These are phyloP conservation scores for Albula goreensis DNA, from an alignment of 2,113 vertebrate genomes.

Conservation along the genomic window DNA sequence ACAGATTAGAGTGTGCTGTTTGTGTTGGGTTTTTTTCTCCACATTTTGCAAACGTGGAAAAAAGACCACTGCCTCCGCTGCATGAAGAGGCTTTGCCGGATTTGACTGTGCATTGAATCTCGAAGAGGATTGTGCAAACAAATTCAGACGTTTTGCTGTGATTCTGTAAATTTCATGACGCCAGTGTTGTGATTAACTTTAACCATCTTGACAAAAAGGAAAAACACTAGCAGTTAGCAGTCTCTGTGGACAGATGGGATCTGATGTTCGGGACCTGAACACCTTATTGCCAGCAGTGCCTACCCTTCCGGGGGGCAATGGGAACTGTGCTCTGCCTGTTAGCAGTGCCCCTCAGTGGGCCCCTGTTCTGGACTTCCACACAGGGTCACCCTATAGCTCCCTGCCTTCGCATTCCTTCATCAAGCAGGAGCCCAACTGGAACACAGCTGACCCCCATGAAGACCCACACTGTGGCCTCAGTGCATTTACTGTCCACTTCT, in stretches of 20 bases:
- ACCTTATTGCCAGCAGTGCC: constrained; percentile 83
- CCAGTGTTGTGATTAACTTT: too few species aligned
- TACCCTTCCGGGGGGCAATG: constrained; percentile 70
- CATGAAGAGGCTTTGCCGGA: constrained; percentile 54
- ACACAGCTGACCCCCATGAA: constrained; percentile 82
- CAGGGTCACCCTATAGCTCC: constrained; percentile 81
- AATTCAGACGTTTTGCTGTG: not conserved
- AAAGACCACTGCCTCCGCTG: constrained; percentile 2
- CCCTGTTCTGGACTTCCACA: constrained; percentile 91
- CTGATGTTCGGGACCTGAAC: constrained; percentile 91
- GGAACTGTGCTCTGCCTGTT: constrained; percentile 82
- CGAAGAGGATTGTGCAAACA: not conserved
- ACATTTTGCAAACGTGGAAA: not conserved
- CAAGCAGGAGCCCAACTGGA: constrained; percentile 95
- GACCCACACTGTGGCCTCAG: constrained; percentile 90
- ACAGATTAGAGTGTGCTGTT: not conserved
- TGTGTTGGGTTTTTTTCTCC: not conserved
- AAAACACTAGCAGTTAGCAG: too few species aligned
- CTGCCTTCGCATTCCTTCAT: constrained; percentile 91
- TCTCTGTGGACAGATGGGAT: constrained; percentile 74
- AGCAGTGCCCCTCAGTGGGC: constrained; percentile 89
- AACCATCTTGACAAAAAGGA: too few species aligned
- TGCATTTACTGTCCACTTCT: constrained; percentile 97
- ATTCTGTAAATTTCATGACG: too few species aligned
- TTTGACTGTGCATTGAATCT: constrained; percentile 38